Percentiles rank a stretch among this genome's conserved stretches.
Conservation (phyloP, 2,888 invertebrate genomes). For the Tipula vernalis region DNA sequence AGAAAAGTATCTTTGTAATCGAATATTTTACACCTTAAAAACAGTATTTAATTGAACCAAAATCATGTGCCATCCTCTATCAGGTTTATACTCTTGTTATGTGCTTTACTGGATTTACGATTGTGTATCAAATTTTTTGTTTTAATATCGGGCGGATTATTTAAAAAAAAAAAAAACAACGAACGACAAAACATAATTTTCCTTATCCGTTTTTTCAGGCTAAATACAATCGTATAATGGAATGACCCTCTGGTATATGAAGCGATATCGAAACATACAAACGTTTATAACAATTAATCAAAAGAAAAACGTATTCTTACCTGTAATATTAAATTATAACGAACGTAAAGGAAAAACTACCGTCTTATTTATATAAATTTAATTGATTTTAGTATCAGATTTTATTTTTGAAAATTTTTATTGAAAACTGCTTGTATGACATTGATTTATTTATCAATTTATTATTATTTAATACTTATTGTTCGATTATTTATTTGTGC, state of each 20-base stretch:
- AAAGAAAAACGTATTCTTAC: neutral
- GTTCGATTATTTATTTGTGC: neutral
- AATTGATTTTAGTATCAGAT: neutral
- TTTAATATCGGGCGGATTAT: neutral
- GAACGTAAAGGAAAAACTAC: neutral
- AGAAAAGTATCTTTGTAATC: too few relatives aligned
- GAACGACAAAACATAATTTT: neutral
- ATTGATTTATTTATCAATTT: neutral
- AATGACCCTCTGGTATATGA: too few relatives aligned
- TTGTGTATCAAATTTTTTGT: neutral
- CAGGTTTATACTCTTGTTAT: neutral
- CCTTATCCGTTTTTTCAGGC: too few relatives aligned
- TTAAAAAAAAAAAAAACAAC: neutral
- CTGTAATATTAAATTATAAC: neutral
- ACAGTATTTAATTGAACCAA: too few relatives aligned
- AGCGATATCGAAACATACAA: too few relatives aligned
- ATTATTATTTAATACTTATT: neutral
- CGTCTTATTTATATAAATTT: neutral
- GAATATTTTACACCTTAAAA: too few relatives aligned
- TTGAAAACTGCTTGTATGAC: neutral
- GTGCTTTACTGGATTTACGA: neutral
- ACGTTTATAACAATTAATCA: neutral
- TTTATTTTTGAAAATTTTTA: neutral
- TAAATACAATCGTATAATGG: too few relatives aligned
- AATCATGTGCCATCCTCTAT: too few relatives aligned